Evolutionary conservation across 2,888 invertebrate species (phyloP).

Genomic region (Drosophila kuntzei): DNA sequence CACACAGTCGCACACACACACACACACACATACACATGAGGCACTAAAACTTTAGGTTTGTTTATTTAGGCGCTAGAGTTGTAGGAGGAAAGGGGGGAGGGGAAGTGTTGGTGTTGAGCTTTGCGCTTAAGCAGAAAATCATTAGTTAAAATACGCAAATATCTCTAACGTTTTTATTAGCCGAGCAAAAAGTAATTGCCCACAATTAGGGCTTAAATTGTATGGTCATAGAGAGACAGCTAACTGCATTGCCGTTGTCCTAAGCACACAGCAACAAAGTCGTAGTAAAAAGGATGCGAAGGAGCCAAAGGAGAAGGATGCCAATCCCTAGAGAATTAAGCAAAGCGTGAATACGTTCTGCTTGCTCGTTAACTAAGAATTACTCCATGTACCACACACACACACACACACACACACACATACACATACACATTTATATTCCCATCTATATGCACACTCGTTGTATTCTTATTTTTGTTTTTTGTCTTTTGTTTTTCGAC

Average conservation of each 20-base stretch:
- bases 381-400: slow-evolving; percentile 52
- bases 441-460: slow-evolving; percentile 21
- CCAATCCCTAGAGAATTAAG: slow-evolving; percentile 65
- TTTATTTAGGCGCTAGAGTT: slow-evolving; percentile 62
- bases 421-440: slow-evolving; percentile 1
- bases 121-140: slow-evolving; percentile 73
- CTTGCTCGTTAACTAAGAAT: slow-evolving; percentile 81
- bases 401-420: slow-evolving; percentile 3
- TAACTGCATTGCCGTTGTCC: slow-evolving; percentile 58
- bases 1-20: slow-evolving; percentile 6
- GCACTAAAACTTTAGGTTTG: slow-evolving; percentile 46
- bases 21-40: background rate
- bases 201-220: slow-evolving; percentile 75
- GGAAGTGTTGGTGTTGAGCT: slow-evolving; percentile 33
- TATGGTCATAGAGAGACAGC: slow-evolving; percentile 58
- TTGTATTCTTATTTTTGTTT: slow-evolving; percentile 15
- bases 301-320: background rate
- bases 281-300: background rate
- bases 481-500: slow-evolving; percentile 9
- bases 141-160: slow-evolving; percentile 82
- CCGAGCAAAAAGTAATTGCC: slow-evolving; percentile 74
- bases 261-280: slow-evolving; percentile 52
- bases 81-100: background rate
- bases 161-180: slow-evolving; percentile 82
- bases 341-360: slow-evolving; percentile 74